Conservation (phyloP, 37 sponge, comb jelly and placozoan species). For the Mnemiopsis leidyi region DNA sequence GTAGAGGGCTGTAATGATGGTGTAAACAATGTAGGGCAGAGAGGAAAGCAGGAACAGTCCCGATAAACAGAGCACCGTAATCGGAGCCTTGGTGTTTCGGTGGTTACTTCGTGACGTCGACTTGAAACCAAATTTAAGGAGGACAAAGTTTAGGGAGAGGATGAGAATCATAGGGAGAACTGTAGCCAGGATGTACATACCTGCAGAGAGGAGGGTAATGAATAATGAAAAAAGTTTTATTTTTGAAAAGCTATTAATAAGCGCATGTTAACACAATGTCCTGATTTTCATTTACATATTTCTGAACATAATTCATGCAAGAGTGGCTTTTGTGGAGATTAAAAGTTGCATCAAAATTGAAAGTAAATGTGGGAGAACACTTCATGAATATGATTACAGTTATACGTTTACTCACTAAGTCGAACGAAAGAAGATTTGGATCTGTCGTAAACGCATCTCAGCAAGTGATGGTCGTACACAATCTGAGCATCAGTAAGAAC, state of each 20-base stretch:
- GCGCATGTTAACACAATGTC: no score
- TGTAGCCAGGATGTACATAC: background rate
- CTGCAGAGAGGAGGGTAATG: no score
- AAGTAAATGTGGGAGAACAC: background rate
- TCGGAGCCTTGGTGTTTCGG: background rate
- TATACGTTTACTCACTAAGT: background rate
- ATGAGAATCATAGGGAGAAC: constrained; percentile 6
- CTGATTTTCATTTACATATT: no score
- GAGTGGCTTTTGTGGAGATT: no score
- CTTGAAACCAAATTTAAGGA: background rate
- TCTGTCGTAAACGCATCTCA: background rate
- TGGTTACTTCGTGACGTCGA: background rate
- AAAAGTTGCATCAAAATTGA: no score
- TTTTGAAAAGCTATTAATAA: no score
- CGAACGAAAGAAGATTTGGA: background rate
- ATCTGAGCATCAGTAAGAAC: background rate
- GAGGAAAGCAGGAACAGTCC: constrained; percentile 8
- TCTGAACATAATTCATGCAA: no score
- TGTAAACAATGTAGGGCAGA: background rate
- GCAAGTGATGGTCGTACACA: background rate
- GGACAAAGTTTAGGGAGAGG: background rate
- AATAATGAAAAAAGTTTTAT: no score
- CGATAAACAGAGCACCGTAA: background rate
- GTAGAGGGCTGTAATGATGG: background rate
- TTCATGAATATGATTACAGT: background rate